These are phyloP conservation scores for Agrochola litura DNA, from an alignment of 2,888 invertebrate species.

Conservation along the genomic window DNA sequence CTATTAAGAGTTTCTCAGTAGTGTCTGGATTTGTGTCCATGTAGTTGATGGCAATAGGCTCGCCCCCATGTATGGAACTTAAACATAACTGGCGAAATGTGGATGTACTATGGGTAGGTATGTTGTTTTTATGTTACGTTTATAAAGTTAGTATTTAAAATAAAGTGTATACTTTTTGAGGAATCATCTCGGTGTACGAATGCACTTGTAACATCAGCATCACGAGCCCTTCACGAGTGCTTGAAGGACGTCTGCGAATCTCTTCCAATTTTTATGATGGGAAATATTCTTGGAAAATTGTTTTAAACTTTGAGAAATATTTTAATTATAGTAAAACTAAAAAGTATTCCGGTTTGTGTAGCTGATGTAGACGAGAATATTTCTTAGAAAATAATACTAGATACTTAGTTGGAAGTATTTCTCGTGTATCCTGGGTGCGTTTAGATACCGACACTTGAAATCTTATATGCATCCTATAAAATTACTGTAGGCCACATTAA, in stretches of 20 bases:
- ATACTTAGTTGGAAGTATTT: neutral
- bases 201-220: neutral
- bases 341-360: neutral
- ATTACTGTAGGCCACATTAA: neutral
- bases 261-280: neutral
- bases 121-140: neutral
- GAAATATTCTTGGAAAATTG: slow-evolving; percentile 28
- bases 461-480: neutral
- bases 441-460: neutral
- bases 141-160: neutral
- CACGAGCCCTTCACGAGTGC: neutral
- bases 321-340: neutral
- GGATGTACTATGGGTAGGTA: neutral
- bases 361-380: neutral
- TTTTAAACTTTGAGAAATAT: slow-evolving; percentile 3
- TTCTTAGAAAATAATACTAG: neutral
- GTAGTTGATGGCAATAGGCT: neutral
- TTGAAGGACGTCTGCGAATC: slow-evolving; percentile 38
- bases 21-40: neutral
- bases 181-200: slow-evolving; percentile 15
- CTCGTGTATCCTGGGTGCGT: neutral
- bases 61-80: neutral
- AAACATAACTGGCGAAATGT: neutral
- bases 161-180: slow-evolving; percentile 5
- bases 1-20: neutral